These are phyloP conservation scores for Kryptolebias marmoratus DNA, from an alignment of 2,113 vertebrate species.

Conservation along the genomic window DNA sequence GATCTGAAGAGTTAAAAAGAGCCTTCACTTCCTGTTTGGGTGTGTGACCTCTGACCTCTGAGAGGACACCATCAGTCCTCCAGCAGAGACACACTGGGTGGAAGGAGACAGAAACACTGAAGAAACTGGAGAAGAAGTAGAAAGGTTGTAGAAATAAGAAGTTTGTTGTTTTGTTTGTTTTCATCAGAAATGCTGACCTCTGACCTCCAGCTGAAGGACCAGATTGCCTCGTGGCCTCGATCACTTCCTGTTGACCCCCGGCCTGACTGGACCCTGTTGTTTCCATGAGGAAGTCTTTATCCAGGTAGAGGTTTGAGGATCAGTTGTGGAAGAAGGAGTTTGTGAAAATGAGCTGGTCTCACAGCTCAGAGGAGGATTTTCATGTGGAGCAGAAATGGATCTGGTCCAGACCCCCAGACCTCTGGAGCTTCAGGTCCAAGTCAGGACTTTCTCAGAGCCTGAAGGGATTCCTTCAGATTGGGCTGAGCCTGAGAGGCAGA, in stretches of 20 bases:
- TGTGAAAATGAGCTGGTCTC: neutral
- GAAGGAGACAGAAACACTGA: no score
- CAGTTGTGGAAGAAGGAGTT: neutral
- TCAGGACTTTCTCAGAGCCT: neutral
- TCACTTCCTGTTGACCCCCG: neutral
- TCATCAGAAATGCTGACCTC: no score
- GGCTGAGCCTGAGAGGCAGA: conserved; percentile 62
- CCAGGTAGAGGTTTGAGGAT: neutral
- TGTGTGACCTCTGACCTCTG: no score
- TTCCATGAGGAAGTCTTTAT: neutral
- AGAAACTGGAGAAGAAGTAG: no score
- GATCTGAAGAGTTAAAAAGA: no score
- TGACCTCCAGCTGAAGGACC: no score
- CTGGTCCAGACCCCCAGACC: neutral
- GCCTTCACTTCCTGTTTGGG: no score
- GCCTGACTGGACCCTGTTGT: neutral
- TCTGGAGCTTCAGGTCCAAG: neutral
- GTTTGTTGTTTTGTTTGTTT: no score
- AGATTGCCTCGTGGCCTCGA: neutral
- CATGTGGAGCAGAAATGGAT: neutral
- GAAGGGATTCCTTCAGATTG: conserved; percentile 2
- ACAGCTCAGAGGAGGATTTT: neutral
- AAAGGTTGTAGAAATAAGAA: no score
- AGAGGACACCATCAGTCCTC: no score
- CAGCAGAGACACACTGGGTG: no score